phyloP scores from a whole-genome alignment of 2,797 vertebrate species.

The Diplodus puntazzo region DNA sequence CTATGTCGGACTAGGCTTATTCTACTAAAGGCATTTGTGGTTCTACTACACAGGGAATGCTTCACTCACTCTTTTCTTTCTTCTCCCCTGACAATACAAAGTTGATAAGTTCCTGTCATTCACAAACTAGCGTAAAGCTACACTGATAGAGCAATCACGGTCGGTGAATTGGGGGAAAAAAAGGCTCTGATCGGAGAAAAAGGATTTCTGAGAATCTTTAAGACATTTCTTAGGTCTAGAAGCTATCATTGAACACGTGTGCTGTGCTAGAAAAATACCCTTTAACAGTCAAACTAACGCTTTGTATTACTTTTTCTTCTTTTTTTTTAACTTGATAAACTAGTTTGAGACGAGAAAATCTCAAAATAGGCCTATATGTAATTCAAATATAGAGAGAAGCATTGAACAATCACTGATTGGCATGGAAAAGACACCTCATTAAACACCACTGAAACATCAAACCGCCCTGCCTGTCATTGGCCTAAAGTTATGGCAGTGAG shows the following conservation, averaged over 20 bases:
- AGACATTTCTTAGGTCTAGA: slow-evolving; percentile 91
- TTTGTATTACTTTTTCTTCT: slow-evolving; percentile 71
- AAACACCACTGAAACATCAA: slow-evolving; percentile 80
- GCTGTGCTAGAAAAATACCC: slow-evolving; percentile 89
- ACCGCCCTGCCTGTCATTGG: slow-evolving; percentile 77
- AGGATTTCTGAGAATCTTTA: slow-evolving; percentile 81
- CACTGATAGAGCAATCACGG: slow-evolving; percentile 85
- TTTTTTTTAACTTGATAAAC: slow-evolving; percentile 75
- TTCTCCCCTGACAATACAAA: slow-evolving; percentile 65
- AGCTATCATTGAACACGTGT: slow-evolving; percentile 88
- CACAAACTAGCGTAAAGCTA: slow-evolving; percentile 95
- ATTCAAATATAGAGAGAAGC: slow-evolving; percentile 82
- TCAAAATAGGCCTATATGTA: slow-evolving; percentile 83
- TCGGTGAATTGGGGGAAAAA: slow-evolving; percentile 81
- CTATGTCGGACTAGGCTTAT: slow-evolving; percentile 83
- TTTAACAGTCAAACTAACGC: slow-evolving; percentile 89
- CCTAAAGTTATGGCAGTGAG: slow-evolving; percentile 78
- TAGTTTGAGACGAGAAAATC: slow-evolving; percentile 80
- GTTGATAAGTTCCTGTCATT: slow-evolving; percentile 88
- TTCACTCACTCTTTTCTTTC: slow-evolving; percentile 79
- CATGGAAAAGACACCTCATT: slow-evolving; percentile 77
- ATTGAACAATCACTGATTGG: slow-evolving; percentile 85
- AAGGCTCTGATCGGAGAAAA: slow-evolving; percentile 80
- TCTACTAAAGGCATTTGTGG: slow-evolving; percentile 97
- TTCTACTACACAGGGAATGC: slow-evolving; percentile 91